Percentiles rank a stretch among this genome's conserved stretches.
Conservation (phyloP, 92 coral and sea anemone genomes). For the Isaurus tuberculatus region DNA sequence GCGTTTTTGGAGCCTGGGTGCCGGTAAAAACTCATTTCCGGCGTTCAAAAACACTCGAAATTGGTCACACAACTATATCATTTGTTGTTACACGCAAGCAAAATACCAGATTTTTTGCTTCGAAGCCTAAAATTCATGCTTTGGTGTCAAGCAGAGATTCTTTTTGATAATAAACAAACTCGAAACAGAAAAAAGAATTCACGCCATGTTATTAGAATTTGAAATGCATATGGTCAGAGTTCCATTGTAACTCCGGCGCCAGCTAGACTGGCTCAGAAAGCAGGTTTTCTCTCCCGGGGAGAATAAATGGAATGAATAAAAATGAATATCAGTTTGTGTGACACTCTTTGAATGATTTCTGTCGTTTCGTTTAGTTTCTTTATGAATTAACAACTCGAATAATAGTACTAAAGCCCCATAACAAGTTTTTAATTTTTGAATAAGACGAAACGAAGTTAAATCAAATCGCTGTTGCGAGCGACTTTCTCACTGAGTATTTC, state of each 20-base stretch:
- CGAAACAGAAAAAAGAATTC: slow-evolving; percentile 54
- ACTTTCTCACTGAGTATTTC: slow-evolving; percentile 23
- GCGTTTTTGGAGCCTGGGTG: slow-evolving; percentile 71
- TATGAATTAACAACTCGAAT: neutral
- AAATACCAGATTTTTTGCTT: slow-evolving; percentile 10
- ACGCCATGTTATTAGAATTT: slow-evolving; percentile 80
- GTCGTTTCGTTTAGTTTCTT: slow-evolving; percentile 1
- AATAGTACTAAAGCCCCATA: neutral
- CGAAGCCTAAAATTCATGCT: neutral
- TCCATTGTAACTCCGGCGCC: slow-evolving; percentile 90
- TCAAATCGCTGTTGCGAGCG: slow-evolving; percentile 2
- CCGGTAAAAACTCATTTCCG: slow-evolving; percentile 78
- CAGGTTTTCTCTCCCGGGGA: slow-evolving; percentile 85
- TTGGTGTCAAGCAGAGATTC: slow-evolving; percentile 39
- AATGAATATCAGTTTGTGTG: slow-evolving; percentile 57
- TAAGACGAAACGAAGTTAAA: slow-evolving; percentile 9
- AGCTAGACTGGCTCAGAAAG: slow-evolving; percentile 69
- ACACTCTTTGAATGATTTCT: slow-evolving; percentile 58
- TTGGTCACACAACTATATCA: slow-evolving; percentile 41
- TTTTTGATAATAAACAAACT: slow-evolving; percentile 67
- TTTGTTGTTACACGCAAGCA: neutral
- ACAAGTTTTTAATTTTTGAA: neutral
- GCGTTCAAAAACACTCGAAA: slow-evolving; percentile 38
- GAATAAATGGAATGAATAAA: slow-evolving; percentile 80
- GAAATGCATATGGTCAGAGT: slow-evolving; percentile 89